A percentile compares a stretch with the other conserved stretches of the same genome.
phyloP scores from a whole-genome alignment of 1,140 invertebrate genomes.

The Telenomus remus region DNA sequence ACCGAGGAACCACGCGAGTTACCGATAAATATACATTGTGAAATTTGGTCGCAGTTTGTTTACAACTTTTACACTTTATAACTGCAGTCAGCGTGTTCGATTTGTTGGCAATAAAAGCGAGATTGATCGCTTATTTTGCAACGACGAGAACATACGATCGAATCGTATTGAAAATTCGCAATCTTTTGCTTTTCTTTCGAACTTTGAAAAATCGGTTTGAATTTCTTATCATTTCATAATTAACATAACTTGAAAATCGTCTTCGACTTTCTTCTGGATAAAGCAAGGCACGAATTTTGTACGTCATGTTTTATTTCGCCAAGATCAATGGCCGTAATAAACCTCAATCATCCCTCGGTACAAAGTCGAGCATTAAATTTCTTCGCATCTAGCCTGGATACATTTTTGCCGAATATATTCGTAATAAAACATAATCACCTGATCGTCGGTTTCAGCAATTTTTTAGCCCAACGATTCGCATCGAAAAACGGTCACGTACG shows the following conservation, averaged over 20 bases:
- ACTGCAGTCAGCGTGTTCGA: neutral
- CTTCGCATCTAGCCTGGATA: conserved; percentile 15
- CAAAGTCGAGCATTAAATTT: conserved; percentile 20
- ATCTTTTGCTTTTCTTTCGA: too few relatives aligned
- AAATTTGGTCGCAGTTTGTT: neutral
- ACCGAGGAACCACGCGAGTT: neutral
- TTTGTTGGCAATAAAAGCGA: conserved; percentile 27
- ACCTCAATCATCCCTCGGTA: conserved; percentile 29
- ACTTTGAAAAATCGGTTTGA: too few relatives aligned
- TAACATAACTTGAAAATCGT: conserved; percentile 51
- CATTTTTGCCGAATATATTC: conserved; percentile 51
- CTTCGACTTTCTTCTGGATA: conserved; percentile 3
- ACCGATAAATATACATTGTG: conserved; percentile 11
- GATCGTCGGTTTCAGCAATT: conserved; percentile 41
- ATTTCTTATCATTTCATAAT: too few relatives aligned
- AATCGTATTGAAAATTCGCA: too few relatives aligned
- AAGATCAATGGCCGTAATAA: conserved; percentile 47
- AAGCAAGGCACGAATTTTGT: conserved; percentile 21
- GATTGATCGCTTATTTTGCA: too few relatives aligned
- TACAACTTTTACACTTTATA: too few relatives aligned
- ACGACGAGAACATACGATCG: too few relatives aligned
- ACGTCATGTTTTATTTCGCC: conserved; percentile 6
- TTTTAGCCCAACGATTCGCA: conserved; percentile 33
- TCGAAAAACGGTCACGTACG: conserved; percentile 51
- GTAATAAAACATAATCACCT: conserved; percentile 48